These are phyloP conservation scores for Drosophila austrosaltans DNA, from an alignment of 2,888 invertebrate species.

Conservation along the genomic window DNA sequence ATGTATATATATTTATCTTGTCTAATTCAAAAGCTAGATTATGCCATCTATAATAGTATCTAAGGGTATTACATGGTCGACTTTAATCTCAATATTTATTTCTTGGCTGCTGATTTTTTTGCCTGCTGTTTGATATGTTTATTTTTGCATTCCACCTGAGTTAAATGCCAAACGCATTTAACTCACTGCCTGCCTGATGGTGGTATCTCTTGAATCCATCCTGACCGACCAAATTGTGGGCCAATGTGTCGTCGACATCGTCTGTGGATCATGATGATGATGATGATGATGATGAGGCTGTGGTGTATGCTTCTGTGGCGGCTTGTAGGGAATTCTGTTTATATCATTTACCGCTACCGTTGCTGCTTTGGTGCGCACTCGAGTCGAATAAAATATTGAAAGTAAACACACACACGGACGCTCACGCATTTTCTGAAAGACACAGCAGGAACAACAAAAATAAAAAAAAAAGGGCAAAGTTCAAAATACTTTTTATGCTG, in stretches of 20 bases:
- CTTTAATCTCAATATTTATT: neutral
- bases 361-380: slow-evolving; percentile 1
- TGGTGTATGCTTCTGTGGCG: neutral
- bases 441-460: neutral
- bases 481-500: slow-evolving; percentile 28
- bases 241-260: slow-evolving; percentile 58
- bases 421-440: neutral
- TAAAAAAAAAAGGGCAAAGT: slow-evolving; percentile 43
- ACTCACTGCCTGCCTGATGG: slow-evolving; percentile 32
- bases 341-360: slow-evolving; percentile 14
- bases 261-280: neutral
- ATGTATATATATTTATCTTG: no score
- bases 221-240: slow-evolving; percentile 53
- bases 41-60: no score
- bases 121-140: slow-evolving; percentile 55
- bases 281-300: neutral
- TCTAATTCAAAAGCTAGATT: no score
- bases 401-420: slow-evolving; percentile 49
- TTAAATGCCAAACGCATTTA: slow-evolving; percentile 71
- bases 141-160: slow-evolving; percentile 60
- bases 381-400: slow-evolving; percentile 50
- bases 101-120: slow-evolving; percentile 12
- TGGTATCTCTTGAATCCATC: neutral
- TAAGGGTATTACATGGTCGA: neutral
- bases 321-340: slow-evolving; percentile 29